Evolutionary conservation across 2,888 invertebrate genomes (phyloP), one percentile per base, ranked within the genome.

Genomic region (Taphrorychus bicolor): DNA sequence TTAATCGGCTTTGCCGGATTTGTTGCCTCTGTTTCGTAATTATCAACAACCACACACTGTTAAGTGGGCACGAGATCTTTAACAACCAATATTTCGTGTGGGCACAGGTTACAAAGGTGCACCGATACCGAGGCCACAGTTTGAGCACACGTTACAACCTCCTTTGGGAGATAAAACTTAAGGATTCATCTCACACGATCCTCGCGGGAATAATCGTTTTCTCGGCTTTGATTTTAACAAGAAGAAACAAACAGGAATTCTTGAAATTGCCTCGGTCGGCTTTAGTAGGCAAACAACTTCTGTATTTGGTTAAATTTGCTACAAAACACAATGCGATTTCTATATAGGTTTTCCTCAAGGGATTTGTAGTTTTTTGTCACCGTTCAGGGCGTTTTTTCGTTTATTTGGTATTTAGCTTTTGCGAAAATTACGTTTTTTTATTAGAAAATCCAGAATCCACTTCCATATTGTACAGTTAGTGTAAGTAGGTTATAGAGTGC

Each of bases 221-320:
- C 66, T 58, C 59, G 56, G 41, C 54, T 61, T 66, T 63, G 66
- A 64, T 59, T 63, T 67, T 51, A 54, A 54, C 58, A 45, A 22
- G 64, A 68, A 70, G 61, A 65, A 54, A 56, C 5, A 40, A 66
- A 60, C 57, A 70, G 64, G 71, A 74, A 74, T 75, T 75, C 73
- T 73, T 73, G 71, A 74, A 72, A 75, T 75, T 66, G 64, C 72
- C 62, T 62, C 22, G 65, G n/a, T 71, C 72, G 69, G 70, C 71
- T 73, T 73, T 73, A 74, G 72, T 73, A 74, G 73, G 74, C 72
- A 73, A 74, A 74, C 75, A 72, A 72, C 75, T 76, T 74, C 76
- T 76, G 74, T 76, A 76, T 76, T 76, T 76, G 76, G 76, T 62
- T 61, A 74, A 73, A 63, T 72, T 72, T 72, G 75, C 75, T 73